Percentiles rank a stretch among this genome's conserved stretches.
Conservation (phyloP, 2,113 vertebrate genomes). For the Neoarius graeffei region DNA sequence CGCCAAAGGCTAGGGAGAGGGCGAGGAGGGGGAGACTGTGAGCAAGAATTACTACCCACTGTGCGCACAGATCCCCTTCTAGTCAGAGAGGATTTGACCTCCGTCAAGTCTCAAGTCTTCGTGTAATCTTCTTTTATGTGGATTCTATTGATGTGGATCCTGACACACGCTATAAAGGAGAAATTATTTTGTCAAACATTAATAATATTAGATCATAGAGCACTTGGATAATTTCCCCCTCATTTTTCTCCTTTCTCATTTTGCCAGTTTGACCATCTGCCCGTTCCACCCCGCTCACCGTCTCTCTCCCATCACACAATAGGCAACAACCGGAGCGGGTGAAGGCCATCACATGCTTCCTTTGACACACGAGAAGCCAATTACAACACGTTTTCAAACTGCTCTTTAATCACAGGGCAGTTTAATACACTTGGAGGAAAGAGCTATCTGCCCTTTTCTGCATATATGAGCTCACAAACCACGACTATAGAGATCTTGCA, state of each 20-base stretch:
- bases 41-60: constrained; percentile 29
- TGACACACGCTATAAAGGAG: not conserved
- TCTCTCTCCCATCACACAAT: not conserved
- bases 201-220: not conserved
- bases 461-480: not conserved
- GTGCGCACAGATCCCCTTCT: constrained; percentile 7
- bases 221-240: not conserved
- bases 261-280: not conserved
- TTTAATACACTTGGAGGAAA: not conserved
- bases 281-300: not conserved
- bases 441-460: not conserved
- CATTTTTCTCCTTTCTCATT: not conserved
- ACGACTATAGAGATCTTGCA: no score
- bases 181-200: not conserved
- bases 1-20: constrained; percentile 19
- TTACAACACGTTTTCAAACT: not conserved
- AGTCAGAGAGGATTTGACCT: constrained; percentile 13
- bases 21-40: not conserved
- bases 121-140: not conserved
- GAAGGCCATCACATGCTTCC: not conserved
- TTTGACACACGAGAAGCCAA: not conserved
- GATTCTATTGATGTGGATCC: not conserved
- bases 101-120: not conserved
- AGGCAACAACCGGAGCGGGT: no score
- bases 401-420: not conserved